phyloP scores from a whole-genome alignment of 2,797 vertebrate species.

The Rallus crepitans region DNA sequence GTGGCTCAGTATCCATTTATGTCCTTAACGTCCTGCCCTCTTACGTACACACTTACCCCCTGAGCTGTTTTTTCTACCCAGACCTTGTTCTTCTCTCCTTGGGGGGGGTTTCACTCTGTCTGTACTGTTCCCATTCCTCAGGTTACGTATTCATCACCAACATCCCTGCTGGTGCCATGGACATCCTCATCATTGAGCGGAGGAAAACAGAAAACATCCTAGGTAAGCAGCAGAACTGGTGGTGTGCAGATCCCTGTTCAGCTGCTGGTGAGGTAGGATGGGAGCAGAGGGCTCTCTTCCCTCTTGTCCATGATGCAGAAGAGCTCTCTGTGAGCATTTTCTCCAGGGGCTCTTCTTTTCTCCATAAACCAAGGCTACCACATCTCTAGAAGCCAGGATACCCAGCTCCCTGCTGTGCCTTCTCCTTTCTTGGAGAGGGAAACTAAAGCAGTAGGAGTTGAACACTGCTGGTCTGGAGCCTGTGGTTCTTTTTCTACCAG shows the following conservation, averaged over 20 bases:
- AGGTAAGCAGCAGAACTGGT: slow-evolving; percentile 68
- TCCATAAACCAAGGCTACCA: not conserved
- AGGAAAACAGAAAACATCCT: slow-evolving; percentile 92
- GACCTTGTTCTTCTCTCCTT: not conserved
- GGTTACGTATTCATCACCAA: slow-evolving; percentile 90
- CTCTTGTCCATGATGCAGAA: not conserved
- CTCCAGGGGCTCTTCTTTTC: not conserved
- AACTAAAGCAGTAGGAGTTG: not conserved
- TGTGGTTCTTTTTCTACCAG: not conserved
- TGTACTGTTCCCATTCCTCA: slow-evolving; percentile 65
- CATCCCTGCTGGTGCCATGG: slow-evolving; percentile 86
- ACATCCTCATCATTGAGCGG: slow-evolving; percentile 92
- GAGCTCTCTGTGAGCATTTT: not conserved
- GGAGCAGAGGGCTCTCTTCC: not conserved
- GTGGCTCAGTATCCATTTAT: not conserved
- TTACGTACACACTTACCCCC: not conserved
- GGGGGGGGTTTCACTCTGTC: not conserved
- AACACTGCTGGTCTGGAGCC: not conserved
- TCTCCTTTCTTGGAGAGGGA: not conserved
- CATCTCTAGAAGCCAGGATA: not conserved
- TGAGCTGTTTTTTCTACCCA: not conserved
- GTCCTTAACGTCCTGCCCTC: not conserved
- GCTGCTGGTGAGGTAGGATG: not conserved
- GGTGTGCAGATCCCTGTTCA: not conserved
- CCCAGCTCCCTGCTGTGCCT: not conserved